Base-by-base conservation (phyloP, 2,888 invertebrate species). In the Celastrina argiolus region DNA sequence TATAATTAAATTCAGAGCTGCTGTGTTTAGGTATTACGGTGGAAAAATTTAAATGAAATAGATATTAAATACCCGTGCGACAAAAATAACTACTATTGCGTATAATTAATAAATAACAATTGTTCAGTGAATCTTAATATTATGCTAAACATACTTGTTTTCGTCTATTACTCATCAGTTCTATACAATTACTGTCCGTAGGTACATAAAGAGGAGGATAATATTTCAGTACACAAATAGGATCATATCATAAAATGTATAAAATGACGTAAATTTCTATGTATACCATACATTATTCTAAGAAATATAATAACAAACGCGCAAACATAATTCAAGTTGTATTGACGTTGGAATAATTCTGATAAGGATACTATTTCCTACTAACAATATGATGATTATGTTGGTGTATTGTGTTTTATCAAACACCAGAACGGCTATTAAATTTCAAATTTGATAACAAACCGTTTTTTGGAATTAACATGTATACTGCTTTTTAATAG, bases 351-450 rank as follows among this genome's bases (percentile, higher is more conserved):
- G 18, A 22, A 26, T 26, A 51, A 18, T 18, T 34, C 16, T 59
- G 59, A 59, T 59, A 59, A 59, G 59, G 18, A 51, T 26, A 5
- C 12, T 51, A 51, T 51, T 51, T 22, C 51, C 51, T 12, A 51
- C 22, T 5, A 36, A 10, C 8, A 12, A 36, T 36, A 10, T 12
- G 36, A 31, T 31, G 31, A 18, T 18, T 45, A 3, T 18, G 18
- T 3, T 18, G 7, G 18, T 51, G 51, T 51, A 18, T 45, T 45
- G 18, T 18, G 10, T 45, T 45, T 45, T 45, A 45, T 45, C 18
- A 18, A 45, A 12, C 10, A 10, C 18, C 18, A 16, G 45, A 45
- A 42, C 42, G 2, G 45, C 10, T 45, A 45, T 45, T 10, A 45
- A 7, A 42, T 8, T 45, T 45, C 6, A 16, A 7, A 42, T 45